Base-by-base conservation (phyloP, 2,113 vertebrate genomes). In the Campylomormyrus tamandua region DNA sequence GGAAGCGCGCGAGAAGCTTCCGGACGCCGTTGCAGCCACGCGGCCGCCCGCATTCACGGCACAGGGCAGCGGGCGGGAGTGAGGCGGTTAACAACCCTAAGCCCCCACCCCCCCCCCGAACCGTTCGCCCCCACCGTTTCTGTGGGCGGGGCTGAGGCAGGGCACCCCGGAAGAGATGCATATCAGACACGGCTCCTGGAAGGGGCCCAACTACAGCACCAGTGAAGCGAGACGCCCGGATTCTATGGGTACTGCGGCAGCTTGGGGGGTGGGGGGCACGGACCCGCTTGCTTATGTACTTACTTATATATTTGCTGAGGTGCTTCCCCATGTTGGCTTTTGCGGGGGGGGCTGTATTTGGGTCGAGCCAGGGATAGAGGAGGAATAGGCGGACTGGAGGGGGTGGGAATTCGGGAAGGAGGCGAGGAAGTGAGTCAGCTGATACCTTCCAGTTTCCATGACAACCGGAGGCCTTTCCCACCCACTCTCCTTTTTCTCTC, bases 381-480 rank as follows among this genome's bases (percentile, higher is more conserved):
- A 70, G 66, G 89, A 46, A 89, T 86, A 45, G 92, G 87, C 91
- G 90, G 89, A 92, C 91, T 58, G 92, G 90, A 91, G 89, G 88
- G 87, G 92, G 93, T 91, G 92, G 88, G 90, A 93, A 92, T 91
- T 90, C 91, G 91, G 90, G 91, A 89, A 90, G 49, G 24, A 46
- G 52, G 83, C 90, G 94, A 93, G 92, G 93, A 93, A 95, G 92
- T 95, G 94, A 92, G 92, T 95, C 95, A 95, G 95, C 95, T 95
- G 95, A 96, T 95, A 94, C 94, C 93, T 94, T 94, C 93, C 93
- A 95, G 96, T 96, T 96, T 95, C 95, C 96, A 96, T 96, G 95
- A 92, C 91, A 95, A 96, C 96, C 31, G 39, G 27, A 93, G 94
- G 93, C 95, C 95, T 95, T 96, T 95, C 95, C 94, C 95, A 94